Evolutionary conservation across 2,113 vertebrate species (phyloP).

Genomic region (Tenrec ecaudatus): DNA sequence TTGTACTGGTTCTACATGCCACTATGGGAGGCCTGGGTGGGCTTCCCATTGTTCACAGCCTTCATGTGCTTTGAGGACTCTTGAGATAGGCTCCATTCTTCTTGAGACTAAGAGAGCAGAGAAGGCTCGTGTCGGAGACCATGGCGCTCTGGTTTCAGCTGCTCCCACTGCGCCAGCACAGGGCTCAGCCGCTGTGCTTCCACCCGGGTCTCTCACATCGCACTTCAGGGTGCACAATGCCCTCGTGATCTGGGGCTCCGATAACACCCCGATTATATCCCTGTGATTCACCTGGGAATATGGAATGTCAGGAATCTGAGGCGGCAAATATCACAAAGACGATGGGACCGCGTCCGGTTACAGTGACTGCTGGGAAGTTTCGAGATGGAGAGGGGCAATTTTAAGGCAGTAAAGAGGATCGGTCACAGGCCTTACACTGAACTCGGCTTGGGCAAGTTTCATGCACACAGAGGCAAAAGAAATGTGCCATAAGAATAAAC

Average conservation of each 20-base stretch:
- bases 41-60: neutral
- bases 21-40: neutral
- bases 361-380: neutral
- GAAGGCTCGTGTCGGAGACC: neutral
- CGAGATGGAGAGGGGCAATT: neutral
- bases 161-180: fast-evolving
- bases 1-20: neutral
- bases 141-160: neutral
- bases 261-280: neutral
- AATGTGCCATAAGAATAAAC: neutral
- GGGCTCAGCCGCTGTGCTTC: neutral
- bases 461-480: too few relatives aligned
- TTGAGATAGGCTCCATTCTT: neutral
- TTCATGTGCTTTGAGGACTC: neutral
- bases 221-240: neutral
- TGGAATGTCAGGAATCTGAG: neutral
- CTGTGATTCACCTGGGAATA: neutral
- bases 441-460: neutral
- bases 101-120: neutral
- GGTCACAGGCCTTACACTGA: too few relatives aligned
- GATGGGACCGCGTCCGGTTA: neutral
- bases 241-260: neutral
- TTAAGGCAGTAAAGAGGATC: neutral
- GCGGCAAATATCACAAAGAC: neutral
- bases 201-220: neutral